phyloP scores from a whole-genome alignment of 1,140 invertebrate species.

The Potamilus streckersoni region DNA sequence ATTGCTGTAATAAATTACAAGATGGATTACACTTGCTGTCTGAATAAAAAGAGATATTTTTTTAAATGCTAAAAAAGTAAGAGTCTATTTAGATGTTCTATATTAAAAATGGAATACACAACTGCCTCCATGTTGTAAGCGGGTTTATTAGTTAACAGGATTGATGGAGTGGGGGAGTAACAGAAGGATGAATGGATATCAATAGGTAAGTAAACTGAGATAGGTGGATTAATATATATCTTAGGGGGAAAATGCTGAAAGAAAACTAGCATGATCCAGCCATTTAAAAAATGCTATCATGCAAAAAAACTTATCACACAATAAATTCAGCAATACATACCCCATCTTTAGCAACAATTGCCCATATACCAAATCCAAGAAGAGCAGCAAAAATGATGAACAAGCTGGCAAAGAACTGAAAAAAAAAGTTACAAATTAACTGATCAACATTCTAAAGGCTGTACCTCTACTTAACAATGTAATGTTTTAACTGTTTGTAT shows the following conservation, averaged over 20 bases:
- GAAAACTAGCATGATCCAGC: neutral
- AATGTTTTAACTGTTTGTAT: too few species aligned
- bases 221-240: too few species aligned
- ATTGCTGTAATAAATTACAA: neutral
- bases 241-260: too few species aligned
- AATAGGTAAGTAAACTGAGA: too few species aligned
- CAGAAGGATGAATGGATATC: too few species aligned
- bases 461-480: too few species aligned
- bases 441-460: neutral
- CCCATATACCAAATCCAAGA: slow-evolving; percentile 63
- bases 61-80: too few species aligned
- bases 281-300: neutral
- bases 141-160: too few species aligned
- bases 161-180: too few species aligned
- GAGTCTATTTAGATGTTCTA: too few species aligned
- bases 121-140: too few species aligned
- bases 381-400: slow-evolving; percentile 64
- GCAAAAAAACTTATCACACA: neutral
- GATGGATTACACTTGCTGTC: neutral
- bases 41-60: neutral
- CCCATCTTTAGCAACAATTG: slow-evolving; percentile 56
- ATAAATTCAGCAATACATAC: slow-evolving; percentile 41
- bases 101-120: too few species aligned
- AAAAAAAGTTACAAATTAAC: slow-evolving; percentile 26
- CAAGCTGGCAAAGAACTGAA: slow-evolving; percentile 64